Percentiles rank a stretch among this genome's conserved stretches.
Conservation (phyloP, 2,888 invertebrate genomes). For the Morpho deidamia region DNA sequence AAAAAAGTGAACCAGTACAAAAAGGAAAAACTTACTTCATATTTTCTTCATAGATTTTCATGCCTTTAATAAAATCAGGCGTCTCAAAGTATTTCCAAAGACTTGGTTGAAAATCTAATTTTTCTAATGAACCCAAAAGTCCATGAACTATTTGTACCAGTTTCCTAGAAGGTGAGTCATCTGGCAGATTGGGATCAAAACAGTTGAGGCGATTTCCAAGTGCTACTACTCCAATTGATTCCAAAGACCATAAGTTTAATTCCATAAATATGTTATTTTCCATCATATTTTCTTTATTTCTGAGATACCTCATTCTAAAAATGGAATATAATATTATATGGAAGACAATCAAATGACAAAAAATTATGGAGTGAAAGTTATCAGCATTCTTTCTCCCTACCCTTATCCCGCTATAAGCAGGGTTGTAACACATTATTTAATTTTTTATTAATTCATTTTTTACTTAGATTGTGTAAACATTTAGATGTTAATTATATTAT, state of each 20-base stretch:
- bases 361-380: too few relatives aligned
- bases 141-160: conserved; percentile 49
- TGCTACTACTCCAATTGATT: conserved; percentile 62
- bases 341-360: too few relatives aligned
- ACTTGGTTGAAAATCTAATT: conserved; percentile 49
- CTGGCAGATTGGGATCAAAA: conserved; percentile 41
- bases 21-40: conserved; percentile 42
- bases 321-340: background rate
- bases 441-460: too few relatives aligned
- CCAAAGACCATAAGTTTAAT: conserved; percentile 80
- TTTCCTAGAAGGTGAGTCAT: conserved; percentile 41
- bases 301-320: conserved; percentile 70
- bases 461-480: too few relatives aligned
- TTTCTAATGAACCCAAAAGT: conserved; percentile 33
- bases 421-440: too few relatives aligned
- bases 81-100: conserved; percentile 47
- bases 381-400: too few relatives aligned
- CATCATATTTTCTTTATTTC: conserved; percentile 71
- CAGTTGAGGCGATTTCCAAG: conserved; percentile 52
- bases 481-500: too few relatives aligned
- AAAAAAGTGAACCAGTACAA: too few relatives aligned
- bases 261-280: conserved; percentile 72
- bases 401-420: too few relatives aligned
- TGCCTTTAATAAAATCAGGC: conserved; percentile 42
- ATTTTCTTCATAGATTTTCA: conserved; percentile 48